Conservation (phyloP, 2,113 vertebrate species). For the Ptilorrhoa leucosticta region DNA sequence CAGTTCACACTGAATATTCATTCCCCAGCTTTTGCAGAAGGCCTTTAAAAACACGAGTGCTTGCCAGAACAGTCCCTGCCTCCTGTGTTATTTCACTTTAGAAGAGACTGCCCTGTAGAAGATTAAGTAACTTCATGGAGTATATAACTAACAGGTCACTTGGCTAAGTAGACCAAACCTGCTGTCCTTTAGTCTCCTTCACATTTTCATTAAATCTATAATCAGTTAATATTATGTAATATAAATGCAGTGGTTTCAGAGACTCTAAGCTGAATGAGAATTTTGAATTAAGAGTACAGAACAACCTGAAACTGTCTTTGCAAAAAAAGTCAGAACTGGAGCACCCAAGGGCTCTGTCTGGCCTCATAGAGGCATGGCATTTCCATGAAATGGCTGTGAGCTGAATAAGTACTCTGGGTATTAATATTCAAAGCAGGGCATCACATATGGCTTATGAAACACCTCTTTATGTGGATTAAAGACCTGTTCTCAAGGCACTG, state of each 20-base stretch:
- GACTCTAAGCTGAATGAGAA: conserved; percentile 13
- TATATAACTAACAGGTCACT: conserved; percentile 7
- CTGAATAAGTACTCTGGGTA: conserved; percentile 16
- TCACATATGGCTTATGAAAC: conserved; percentile 37
- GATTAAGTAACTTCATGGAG: conserved; percentile 5
- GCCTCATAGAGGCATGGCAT: neutral
- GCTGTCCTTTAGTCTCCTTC: conserved; percentile 20
- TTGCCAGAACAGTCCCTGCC: neutral
- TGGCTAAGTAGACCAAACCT: neutral
- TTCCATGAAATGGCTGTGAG: conserved; percentile 26
- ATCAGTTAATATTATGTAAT: conserved; percentile 45
- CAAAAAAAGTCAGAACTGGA: neutral
- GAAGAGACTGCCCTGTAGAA: neutral
- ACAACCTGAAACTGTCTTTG: neutral
- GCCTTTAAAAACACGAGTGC: neutral
- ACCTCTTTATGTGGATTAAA: conserved; percentile 43
- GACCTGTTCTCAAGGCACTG: neutral
- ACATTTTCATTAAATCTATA: conserved; percentile 32
- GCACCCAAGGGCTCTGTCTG: neutral
- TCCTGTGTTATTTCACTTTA: neutral
- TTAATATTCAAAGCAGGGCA: conserved; percentile 56
- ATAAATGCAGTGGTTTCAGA: conserved; percentile 6
- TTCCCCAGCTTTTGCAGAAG: neutral
- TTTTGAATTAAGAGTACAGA: conserved; percentile 27
- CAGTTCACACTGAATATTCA: conserved; percentile 5